Base-by-base conservation (phyloP, 2,888 invertebrate species). In the Deilephila porcellus region DNA sequence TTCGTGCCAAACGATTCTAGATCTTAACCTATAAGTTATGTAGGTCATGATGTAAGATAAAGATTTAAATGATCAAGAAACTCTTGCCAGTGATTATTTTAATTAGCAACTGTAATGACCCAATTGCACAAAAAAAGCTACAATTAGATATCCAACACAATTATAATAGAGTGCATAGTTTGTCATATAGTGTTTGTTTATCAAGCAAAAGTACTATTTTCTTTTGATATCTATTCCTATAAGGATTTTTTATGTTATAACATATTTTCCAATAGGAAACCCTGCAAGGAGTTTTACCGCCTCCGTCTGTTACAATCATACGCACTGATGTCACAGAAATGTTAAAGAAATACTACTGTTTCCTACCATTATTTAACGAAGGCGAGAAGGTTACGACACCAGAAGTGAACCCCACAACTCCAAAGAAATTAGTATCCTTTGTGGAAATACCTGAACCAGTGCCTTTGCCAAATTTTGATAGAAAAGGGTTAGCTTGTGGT, bases 241-340 rank as follows among this genome's bases (percentile, higher is more conserved):
- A 45, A 45, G 45, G 14, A 3, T 45, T 14, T 62, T 6, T 53
- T 5, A 53, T 29, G 2, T 52, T 19, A 70, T 25, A 4, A 62
- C 59, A 64, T 25, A 70, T 52, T 62, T 74, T 74, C 60, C 67
- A 53, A 75, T 95, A 96, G 86, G 95, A 95, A 84, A 95, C 95
- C 67, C 88, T 97, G 11, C 95, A 95, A 78, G 97, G 97, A 1
- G 95, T 97, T 0, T 93, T 96, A 11, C 97, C 97, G 32, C 97
- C 97, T 14, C 97, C 97, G 0, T 97, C 97, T 34, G 95, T 97
- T 17, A 97, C 97, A 19, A 96, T 95, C 59, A 91, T 96, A 34
- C 96, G 96, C 80, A 93, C 96, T 73, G 96, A 97, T 83, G 96
- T 96, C 29, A 91, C 94, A 37, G 96, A 96, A 83, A 96, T 97